Percentiles rank a stretch among this genome's conserved stretches.
Conservation (phyloP, 2,888 invertebrate genomes). For the Agrilus biguttatus region DNA sequence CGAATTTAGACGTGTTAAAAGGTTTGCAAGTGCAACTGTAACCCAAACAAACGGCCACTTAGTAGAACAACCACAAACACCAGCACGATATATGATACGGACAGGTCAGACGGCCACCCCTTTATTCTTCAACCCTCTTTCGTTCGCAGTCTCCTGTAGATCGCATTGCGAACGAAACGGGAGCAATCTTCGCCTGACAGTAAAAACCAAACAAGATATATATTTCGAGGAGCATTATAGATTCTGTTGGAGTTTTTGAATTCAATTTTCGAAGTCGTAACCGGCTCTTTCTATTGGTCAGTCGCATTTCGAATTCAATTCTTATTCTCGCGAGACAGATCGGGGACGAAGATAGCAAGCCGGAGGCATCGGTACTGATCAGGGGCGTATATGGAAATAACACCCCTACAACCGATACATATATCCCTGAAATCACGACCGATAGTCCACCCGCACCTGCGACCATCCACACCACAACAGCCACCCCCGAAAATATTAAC, state of each 20-base stretch:
- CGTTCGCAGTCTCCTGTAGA: background rate
- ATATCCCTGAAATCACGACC: conserved; percentile 31
- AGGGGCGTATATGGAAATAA: conserved; percentile 31
- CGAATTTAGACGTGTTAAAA: conserved; percentile 30
- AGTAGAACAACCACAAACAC: conserved; percentile 28
- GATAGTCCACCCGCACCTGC: conserved; percentile 25
- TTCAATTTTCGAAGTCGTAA: conserved; percentile 34
- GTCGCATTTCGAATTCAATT: conserved; percentile 34
- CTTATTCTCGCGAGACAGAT: conserved; percentile 31
- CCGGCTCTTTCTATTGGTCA: conserved; percentile 33
- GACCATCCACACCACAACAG: conserved; percentile 20
- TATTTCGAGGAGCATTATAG: conserved; percentile 26
- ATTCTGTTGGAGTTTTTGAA: conserved; percentile 35
- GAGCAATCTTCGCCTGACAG: conserved; percentile 16
- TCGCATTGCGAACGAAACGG: conserved; percentile 6
- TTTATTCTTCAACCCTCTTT: conserved; percentile 6
- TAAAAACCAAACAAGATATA: conserved; percentile 21
- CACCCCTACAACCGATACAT: conserved; percentile 21
- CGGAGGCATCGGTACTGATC: conserved; percentile 18
- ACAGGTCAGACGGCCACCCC: conserved; percentile 5
- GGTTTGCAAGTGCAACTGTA: conserved; percentile 20
- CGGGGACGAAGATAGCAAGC: conserved; percentile 19
- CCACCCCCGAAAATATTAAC: conserved; percentile 23
- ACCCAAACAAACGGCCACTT: conserved; percentile 32
- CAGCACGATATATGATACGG: conserved; percentile 18